Evolutionary conservation across 1,140 invertebrate species (phyloP), one percentile per base, ranked within the genome.

Genomic region (Sesamia nonagrioides): DNA sequence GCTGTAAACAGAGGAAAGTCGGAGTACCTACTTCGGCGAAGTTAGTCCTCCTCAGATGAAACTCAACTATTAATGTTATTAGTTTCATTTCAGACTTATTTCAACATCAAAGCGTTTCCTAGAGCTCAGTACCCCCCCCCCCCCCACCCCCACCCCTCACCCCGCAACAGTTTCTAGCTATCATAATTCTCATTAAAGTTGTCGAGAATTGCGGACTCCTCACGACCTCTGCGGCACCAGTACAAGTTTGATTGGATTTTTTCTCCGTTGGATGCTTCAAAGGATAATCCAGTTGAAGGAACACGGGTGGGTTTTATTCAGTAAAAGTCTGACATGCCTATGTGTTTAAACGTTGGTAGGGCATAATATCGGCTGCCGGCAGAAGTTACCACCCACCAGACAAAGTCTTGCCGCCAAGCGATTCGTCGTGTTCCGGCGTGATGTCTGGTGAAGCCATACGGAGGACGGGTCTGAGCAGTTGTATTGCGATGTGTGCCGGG

Each of bases 111-210:
- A 58, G 21, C 35, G 17, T 63, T 17, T 40, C n/a, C 60, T 35
- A 13, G 37, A 27, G 5, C 54, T 33, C 54, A 15, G 21, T 9
- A n/a, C n/a, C n/a, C n/a, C n/a, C n/a, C n/a, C n/a, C n/a, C n/a
- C n/a, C n/a, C n/a, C n/a, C n/a, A n/a, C n/a, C n/a, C n/a, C n/a
- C n/a, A n/a, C n/a, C n/a, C n/a, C n/a, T 2, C 21, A 27, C 11
- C 21, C 21, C 21, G 9, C 15, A 50, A 50, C 45, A 50, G 45
- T 50, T 58, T 37, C 37, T 42, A 42, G 61, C 42, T 66, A 66
- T 66, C 61, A 66, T 66, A 66, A 66, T 66, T 66, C 37, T 35
- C 61, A 66, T 66, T 42, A 66, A 66, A 66, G 35, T 66, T 66
- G 18, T 6, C 8, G 9, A 60, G 54, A 58, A 13, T 33, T 27